These are phyloP conservation scores for Polypedilum pembai DNA, from an alignment of 1,140 invertebrate genomes.

Conservation along the genomic window DNA sequence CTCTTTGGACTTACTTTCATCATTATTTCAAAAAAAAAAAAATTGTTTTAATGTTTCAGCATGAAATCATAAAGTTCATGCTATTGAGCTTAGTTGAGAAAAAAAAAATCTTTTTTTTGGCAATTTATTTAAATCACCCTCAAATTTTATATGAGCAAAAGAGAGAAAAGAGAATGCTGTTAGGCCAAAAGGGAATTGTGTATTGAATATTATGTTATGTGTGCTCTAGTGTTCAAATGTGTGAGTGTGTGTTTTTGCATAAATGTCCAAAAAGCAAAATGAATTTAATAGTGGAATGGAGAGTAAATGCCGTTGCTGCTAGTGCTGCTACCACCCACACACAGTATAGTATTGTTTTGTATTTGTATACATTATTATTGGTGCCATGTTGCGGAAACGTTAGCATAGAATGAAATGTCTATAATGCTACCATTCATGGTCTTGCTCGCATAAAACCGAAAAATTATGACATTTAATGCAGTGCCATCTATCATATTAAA, in stretches of 20 bases:
- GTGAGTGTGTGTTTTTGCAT: not conserved
- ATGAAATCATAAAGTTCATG: too few relatives aligned
- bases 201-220: constrained; percentile 1
- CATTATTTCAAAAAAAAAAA: too few relatives aligned
- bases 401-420: constrained; percentile 5
- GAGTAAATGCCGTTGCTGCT: too few relatives aligned
- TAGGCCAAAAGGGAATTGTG: not conserved
- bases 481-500: not conserved
- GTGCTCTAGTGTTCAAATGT: not conserved
- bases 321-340: not conserved
- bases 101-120: not conserved
- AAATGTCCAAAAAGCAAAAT: too few relatives aligned
- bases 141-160: not conserved
- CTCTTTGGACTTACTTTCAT: too few relatives aligned
- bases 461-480: constrained; percentile 14
- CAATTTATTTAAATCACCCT: constrained; percentile 25
- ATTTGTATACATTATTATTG: not conserved
- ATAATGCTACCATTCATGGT: constrained; percentile 9
- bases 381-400: constrained; percentile 10
- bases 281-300: too few relatives aligned
- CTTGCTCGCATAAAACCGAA: constrained; percentile 2
- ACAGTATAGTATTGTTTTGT: not conserved
- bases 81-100: too few relatives aligned
- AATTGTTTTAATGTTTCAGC: too few relatives aligned
- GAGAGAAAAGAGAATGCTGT: constrained; percentile 1